Percentiles rank a stretch among this genome's conserved stretches.
phyloP scores from a whole-genome alignment of 37 sponge, comb jelly and placozoan species.

The Crambe crambe region DNA sequence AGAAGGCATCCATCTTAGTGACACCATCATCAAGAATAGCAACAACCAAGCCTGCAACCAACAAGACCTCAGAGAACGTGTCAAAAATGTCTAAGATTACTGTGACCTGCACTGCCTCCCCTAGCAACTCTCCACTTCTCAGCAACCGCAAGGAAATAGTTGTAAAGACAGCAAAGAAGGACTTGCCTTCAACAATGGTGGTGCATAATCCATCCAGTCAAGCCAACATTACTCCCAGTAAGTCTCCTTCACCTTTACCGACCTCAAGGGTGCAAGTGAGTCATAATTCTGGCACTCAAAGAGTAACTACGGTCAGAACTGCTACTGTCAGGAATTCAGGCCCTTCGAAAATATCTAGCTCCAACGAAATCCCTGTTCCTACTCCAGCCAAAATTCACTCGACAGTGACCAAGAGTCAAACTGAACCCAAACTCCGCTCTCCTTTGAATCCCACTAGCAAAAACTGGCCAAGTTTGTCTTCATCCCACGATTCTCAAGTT shows the following conservation, averaged over 20 bases:
- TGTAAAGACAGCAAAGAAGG: not conserved
- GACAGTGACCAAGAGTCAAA: not conserved
- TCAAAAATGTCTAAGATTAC: constrained; percentile 16
- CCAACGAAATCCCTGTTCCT: not conserved
- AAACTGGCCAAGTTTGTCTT: not conserved
- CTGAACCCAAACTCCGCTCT: not conserved
- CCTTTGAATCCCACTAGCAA: not conserved
- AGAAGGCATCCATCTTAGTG: no score
- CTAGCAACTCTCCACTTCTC: not conserved
- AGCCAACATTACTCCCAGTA: not conserved
- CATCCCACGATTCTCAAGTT: not conserved
- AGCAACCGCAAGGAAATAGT: constrained; percentile 10
- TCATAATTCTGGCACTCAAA: not conserved
- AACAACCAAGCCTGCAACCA: not conserved
- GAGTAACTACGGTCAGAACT: not conserved
- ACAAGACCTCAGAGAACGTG: not conserved
- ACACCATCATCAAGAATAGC: not conserved
- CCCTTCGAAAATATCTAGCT: not conserved
- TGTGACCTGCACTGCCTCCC: constrained; percentile 11
- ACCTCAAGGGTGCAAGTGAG: not conserved
- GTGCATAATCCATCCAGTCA: not conserved
- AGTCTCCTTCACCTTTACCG: not conserved
- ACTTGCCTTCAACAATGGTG: not conserved
- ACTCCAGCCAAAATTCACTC: not conserved
- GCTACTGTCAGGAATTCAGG: not conserved